Percentiles rank a stretch among this genome's conserved stretches.
phyloP scores from a whole-genome alignment of 2,888 invertebrate species.

The Parasteatoda lunata region DNA sequence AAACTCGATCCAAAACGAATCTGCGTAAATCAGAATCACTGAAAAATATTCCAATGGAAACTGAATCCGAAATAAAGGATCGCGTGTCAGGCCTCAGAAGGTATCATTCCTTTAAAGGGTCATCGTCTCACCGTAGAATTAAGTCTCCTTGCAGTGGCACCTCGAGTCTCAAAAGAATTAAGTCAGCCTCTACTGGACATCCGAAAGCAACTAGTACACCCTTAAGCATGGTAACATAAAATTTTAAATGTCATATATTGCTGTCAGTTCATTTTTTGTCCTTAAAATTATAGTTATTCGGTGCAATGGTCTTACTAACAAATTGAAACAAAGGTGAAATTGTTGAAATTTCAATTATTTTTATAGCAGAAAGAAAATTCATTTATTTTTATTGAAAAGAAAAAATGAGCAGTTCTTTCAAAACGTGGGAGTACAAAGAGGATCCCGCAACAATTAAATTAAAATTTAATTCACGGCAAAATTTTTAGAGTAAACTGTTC shows the following conservation, averaged over 20 bases:
- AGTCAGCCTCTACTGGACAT: neutral
- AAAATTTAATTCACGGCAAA: no score
- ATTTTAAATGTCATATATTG: neutral
- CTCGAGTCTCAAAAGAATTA: conserved; percentile 20
- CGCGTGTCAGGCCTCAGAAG: conserved; percentile 25
- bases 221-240: neutral
- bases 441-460: no score
- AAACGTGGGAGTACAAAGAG: no score
- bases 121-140: conserved; percentile 16
- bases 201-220: conserved; percentile 4
- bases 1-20: conserved; percentile 1
- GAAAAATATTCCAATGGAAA: conserved; percentile 40
- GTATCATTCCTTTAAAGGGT: conserved; percentile 48
- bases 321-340: no score
- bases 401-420: no score
- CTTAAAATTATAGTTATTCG: no score
- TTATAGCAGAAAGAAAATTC: no score
- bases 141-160: neutral
- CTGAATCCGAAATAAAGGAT: conserved; percentile 31
- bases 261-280: neutral
- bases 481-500: no score
- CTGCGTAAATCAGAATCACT: conserved; percentile 50
- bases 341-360: no score
- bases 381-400: no score
- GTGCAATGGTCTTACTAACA: no score